Base-by-base conservation (phyloP, 2,888 invertebrate species). In the Plagiodera versicolora region DNA sequence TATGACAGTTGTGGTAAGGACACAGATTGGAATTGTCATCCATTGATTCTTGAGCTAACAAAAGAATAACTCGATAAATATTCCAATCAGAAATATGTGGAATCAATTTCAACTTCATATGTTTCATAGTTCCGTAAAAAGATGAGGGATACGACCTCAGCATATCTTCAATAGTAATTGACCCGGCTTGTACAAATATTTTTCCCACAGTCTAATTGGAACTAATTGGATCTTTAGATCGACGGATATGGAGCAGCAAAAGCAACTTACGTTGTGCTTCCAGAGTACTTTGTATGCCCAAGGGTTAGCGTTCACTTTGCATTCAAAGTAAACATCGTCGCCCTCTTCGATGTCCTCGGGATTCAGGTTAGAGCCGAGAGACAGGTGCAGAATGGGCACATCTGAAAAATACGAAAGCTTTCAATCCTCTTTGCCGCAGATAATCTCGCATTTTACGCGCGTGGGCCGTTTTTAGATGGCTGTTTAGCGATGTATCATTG, bases 261-360 rank as follows among this genome's bases (percentile, higher is more conserved):
- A 61, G 66, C 63, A 66, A 88, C 90, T 89, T 82, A 91, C 91
- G 79, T 90, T 89, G 80, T 90, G 90, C 72, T 87, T 87, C 91
- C 91, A 91, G 62, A 90, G 83, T 71, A 91, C 89, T 83, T 90
- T 90, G 79, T 91, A 89, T 71, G 90, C 89, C 77, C 83, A 83
- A 11, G 91, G 91, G 83, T 91, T 91, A 67, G 91, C 88, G 76
- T 86, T 84, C 72, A 91, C 87, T 81, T 88, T 87, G 81, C 91
- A 91, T 81, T 90, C 90, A 77, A 91, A 90, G 78, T 90, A 90
- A 67, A 90, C 89, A 80, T 91, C 90, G 75, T 89, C 89, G 63
- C 89, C 90, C 80, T 91, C 91, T 75, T 89, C 89, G 72, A 92
- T 91, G 79, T 90, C 90, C 71, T 88, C 86, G 1, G 90, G 89